phyloP scores from a whole-genome alignment of 2,888 invertebrate genomes.

The Leptinotarsa rubiginosa region DNA sequence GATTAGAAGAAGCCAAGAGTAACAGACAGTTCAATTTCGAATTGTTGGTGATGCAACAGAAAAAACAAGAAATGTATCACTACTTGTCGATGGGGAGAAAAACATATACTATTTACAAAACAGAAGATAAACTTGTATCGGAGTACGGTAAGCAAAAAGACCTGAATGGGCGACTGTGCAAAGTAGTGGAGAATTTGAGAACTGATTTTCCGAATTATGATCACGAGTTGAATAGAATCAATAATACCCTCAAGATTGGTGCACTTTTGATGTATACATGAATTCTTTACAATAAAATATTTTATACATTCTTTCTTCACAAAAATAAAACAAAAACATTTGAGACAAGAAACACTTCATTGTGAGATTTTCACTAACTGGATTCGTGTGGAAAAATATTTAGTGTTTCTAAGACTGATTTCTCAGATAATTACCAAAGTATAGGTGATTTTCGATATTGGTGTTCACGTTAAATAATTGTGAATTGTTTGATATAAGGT shows the following conservation, averaged over 20 bases:
- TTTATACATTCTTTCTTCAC: neutral
- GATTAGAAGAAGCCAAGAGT: slow-evolving; percentile 61
- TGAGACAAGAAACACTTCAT: too few relatives aligned
- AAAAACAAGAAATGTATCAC: slow-evolving; percentile 73
- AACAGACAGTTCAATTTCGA: slow-evolving; percentile 69
- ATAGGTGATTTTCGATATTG: too few relatives aligned
- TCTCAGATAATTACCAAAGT: too few relatives aligned
- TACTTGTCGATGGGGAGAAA: slow-evolving; percentile 66
- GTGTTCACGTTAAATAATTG: too few relatives aligned
- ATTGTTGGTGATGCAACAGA: slow-evolving; percentile 76
- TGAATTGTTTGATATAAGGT: too few relatives aligned
- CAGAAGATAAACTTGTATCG: slow-evolving; percentile 67
- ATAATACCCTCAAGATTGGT: slow-evolving; percentile 68
- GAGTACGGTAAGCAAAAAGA: slow-evolving; percentile 72
- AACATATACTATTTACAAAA: slow-evolving; percentile 56
- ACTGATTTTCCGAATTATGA: slow-evolving; percentile 74
- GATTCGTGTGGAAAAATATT: neutral
- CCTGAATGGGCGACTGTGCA: slow-evolving; percentile 71
- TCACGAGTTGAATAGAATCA: slow-evolving; percentile 65
- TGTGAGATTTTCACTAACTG: neutral
- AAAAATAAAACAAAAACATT: neutral
- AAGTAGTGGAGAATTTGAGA: slow-evolving; percentile 71
- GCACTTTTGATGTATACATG: slow-evolving; percentile 35
- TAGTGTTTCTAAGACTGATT: too few relatives aligned
- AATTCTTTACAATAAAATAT: slow-evolving; percentile 3